phyloP scores from a whole-genome alignment of 2,113 vertebrate species.

The Sorex araneus region DNA sequence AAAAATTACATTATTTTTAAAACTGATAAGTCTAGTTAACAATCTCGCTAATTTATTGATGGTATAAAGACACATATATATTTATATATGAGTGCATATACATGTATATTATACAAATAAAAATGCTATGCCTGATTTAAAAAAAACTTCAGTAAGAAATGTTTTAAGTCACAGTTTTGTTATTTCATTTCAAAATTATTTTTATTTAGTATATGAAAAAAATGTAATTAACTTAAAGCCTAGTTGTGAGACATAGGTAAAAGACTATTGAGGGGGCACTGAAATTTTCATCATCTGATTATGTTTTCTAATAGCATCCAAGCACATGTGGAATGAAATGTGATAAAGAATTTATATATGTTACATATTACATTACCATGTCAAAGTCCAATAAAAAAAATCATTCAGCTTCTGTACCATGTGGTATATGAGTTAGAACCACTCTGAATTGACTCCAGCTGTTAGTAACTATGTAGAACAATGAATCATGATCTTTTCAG shows the following conservation, averaged over 20 bases:
- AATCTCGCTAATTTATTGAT: background rate
- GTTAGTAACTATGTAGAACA: constrained; percentile 69
- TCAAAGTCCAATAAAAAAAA: constrained; percentile 70
- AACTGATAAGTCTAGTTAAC: constrained; percentile 13
- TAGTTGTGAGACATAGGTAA: background rate
- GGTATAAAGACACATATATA: background rate
- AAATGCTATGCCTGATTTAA: background rate
- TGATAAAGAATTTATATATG: constrained; percentile 62
- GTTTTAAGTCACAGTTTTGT: background rate
- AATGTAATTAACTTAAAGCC: background rate
- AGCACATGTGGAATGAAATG: constrained; percentile 57
- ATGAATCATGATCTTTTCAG: constrained; percentile 77
- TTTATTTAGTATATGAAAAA: background rate
- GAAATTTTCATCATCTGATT: constrained; percentile 45
- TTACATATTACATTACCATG: constrained; percentile 64
- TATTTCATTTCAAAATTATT: constrained; percentile 40
- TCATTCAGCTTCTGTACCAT: constrained; percentile 74
- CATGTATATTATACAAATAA: background rate
- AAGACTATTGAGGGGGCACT: background rate
- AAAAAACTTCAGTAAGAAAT: background rate
- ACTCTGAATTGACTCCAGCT: constrained; percentile 78
- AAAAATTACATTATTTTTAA: background rate
- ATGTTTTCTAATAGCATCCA: constrained; percentile 24
- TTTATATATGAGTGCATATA: background rate
- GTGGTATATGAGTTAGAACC: constrained; percentile 67